Evolutionary conservation across 1,140 invertebrate species (phyloP), one percentile per base, ranked within the genome.

Genomic region (Trichonephila clavipes): DNA sequence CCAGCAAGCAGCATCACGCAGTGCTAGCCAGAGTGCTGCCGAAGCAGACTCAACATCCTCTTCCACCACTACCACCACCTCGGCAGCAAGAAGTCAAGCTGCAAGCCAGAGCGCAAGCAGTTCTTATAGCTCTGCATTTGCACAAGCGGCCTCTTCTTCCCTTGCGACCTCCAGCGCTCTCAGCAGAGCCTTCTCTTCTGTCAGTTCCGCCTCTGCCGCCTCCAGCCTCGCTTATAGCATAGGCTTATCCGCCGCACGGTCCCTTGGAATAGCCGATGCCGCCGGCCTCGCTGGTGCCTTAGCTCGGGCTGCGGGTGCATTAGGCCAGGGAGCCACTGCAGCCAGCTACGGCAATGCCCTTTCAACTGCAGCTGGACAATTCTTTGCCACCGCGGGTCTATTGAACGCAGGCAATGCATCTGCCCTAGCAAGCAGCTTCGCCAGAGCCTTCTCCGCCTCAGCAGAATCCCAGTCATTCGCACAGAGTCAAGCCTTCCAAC

Each of bases 111-210:
- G 44, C 5, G 12, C 82, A 16, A 82, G 86, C 62, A 88, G 40
- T 61, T 6, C 61, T 59, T 88, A 6, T 88, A 18, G 44, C 51
- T 58, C 82, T 58, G 40, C 72, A 34, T 81, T 81, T 44, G 10
- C 72, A 34, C 59, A 34, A 40, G 28, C 59, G 3, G 16, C 64
- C 0, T 40, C 88, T 2, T 19, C 40, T 16, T 21, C 66, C 4
- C 62, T 89, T 7, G 62, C 88, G 2, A 51, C 88, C 6, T 89
- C 88, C 14, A 89, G 88, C 21, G n/a, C 40, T 40, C 18, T 62
- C 66, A 40, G 64, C 16, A 69, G 44, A 2, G 88, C 64, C 88
- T 51, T 89, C 62, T 40, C 86, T 14, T 89, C 88, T 18, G 88
- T 64, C 6, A 40, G 64, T 69, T 72, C 88, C 14, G 19, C 44